phyloP scores from a whole-genome alignment of 2,797 vertebrate species.

The Fistularia commersonii region DNA sequence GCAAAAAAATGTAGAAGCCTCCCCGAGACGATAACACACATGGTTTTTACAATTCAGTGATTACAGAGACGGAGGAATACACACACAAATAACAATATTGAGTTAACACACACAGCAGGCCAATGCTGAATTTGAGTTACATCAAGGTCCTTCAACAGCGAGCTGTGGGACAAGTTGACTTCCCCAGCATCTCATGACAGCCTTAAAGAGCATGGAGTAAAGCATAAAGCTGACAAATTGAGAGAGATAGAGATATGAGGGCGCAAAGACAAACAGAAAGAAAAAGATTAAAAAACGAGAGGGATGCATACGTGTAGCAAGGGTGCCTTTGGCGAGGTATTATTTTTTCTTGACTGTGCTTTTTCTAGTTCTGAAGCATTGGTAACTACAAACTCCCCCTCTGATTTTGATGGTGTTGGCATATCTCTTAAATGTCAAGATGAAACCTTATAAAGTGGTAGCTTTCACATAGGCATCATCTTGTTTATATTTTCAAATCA shows the following conservation, averaged over 20 bases:
- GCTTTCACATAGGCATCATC: slow-evolving; percentile 74
- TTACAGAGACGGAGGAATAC: slow-evolving; percentile 41
- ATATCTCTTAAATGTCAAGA: slow-evolving; percentile 65
- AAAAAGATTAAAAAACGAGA: slow-evolving; percentile 31
- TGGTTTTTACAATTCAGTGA: slow-evolving; percentile 67
- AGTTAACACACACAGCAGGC: slow-evolving; percentile 17
- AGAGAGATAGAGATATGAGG: slow-evolving; percentile 36
- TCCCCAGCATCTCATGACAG: slow-evolving; percentile 38
- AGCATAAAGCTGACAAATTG: slow-evolving; percentile 27
- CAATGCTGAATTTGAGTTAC: slow-evolving; percentile 24
- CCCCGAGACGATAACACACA: slow-evolving; percentile 53
- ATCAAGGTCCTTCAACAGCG: slow-evolving; percentile 55
- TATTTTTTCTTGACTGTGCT: slow-evolving; percentile 44
- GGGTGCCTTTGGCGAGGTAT: slow-evolving; percentile 61
- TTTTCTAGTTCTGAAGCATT: slow-evolving; percentile 60
- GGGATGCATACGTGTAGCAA: slow-evolving; percentile 36
- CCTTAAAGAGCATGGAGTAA: slow-evolving; percentile 27
- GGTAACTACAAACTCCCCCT: slow-evolving; percentile 59
- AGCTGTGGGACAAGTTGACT: slow-evolving; percentile 48
- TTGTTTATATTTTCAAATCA: slow-evolving; percentile 79
- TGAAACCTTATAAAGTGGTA: slow-evolving; percentile 75
- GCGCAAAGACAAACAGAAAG: slow-evolving; percentile 18
- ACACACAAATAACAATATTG: slow-evolving; percentile 45
- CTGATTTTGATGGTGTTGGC: slow-evolving; percentile 58
- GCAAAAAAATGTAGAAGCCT: slow-evolving; percentile 38